Percentiles rank a stretch among this genome's conserved stretches.
Evolutionary conservation across 2,888 invertebrate genomes (phyloP).

Genomic region (Leucoptera coffeella): DNA sequence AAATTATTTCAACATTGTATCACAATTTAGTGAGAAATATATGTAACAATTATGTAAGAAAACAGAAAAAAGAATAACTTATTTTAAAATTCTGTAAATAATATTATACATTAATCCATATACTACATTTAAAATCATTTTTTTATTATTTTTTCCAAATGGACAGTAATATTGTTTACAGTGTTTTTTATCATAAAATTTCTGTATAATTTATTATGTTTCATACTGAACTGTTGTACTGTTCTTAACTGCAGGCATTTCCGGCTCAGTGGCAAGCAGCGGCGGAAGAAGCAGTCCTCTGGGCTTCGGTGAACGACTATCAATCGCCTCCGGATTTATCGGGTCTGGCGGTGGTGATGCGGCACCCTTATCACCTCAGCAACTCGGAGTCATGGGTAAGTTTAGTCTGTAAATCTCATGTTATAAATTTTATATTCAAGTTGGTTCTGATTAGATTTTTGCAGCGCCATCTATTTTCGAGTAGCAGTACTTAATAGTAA

Average conservation of each 20-base stretch:
- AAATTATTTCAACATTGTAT: too few relatives aligned
- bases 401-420: not conserved
- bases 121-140: too few relatives aligned
- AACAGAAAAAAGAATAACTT: too few relatives aligned
- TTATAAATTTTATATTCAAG: not conserved
- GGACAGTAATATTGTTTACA: too few relatives aligned
- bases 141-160: too few relatives aligned
- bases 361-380: constrained; percentile 73
- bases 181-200: too few relatives aligned
- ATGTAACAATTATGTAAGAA: too few relatives aligned
- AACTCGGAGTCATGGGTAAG: constrained; percentile 86
- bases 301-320: constrained; percentile 59
- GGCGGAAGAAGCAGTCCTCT: constrained; percentile 58
- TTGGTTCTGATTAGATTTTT: constrained; percentile 10
- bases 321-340: constrained; percentile 63
- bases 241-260: constrained; percentile 26
- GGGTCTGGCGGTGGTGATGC: constrained; percentile 53
- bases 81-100: too few relatives aligned
- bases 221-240: too few relatives aligned
- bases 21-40: too few relatives aligned
- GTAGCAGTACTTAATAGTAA: constrained; percentile 15
- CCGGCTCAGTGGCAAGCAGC: constrained; percentile 62
- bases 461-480: constrained; percentile 24
- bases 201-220: too few relatives aligned
- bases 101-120: too few relatives aligned